Evolutionary conservation across 1,140 invertebrate genomes (phyloP).

Genomic region (Chironomus striatipennis): DNA sequence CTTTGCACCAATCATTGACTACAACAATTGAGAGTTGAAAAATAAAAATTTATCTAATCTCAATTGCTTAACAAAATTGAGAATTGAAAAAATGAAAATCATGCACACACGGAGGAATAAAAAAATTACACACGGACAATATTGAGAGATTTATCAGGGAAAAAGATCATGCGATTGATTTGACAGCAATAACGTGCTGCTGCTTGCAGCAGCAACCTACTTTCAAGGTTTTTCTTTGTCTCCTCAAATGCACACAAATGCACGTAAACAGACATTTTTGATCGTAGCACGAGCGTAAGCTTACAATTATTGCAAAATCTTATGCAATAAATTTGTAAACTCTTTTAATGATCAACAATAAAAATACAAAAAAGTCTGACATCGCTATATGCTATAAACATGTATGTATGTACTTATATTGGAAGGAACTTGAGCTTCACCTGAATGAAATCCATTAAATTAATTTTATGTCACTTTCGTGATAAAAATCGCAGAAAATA

Average conservation of each 20-base stretch:
- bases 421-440: neutral
- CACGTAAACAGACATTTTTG: neutral
- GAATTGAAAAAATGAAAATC: too few relatives aligned
- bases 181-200: constrained; percentile 16
- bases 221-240: constrained; percentile 22
- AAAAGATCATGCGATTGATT: constrained; percentile 16
- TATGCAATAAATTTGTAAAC: constrained; percentile 15
- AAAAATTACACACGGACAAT: too few relatives aligned
- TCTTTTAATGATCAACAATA: constrained; percentile 1
- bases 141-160: neutral
- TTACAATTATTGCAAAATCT: neutral
- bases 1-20: too few relatives aligned
- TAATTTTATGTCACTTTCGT: neutral
- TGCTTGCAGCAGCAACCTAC: neutral
- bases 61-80: too few relatives aligned
- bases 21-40: too few relatives aligned
- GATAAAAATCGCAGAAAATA: constrained; percentile 7
- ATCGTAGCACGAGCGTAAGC: neutral
- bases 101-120: neutral
- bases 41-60: too few relatives aligned
- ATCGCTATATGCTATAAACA: too few relatives aligned
- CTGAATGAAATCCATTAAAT: neutral
- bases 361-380: neutral
- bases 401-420: neutral
- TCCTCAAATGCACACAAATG: neutral